Base-by-base conservation (phyloP, 2,113 vertebrate species). In the Bambusicola thoracicus region DNA sequence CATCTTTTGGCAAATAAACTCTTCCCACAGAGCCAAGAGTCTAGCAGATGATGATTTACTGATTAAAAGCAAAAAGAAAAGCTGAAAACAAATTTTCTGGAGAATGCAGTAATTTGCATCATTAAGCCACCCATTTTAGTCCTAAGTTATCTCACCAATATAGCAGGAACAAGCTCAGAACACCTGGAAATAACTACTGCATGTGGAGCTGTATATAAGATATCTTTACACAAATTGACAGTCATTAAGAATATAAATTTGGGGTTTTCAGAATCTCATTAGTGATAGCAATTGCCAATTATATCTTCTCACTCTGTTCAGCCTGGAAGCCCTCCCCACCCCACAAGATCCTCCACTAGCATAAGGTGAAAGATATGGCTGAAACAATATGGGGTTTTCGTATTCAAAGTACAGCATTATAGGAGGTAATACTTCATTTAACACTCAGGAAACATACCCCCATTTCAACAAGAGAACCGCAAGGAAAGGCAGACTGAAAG, bases 11-110 rank as follows among this genome's bases (percentile, higher is more conserved):
- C 94, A 95, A 93, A 55, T 61, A 59, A 34, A 74, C 63, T 77
- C 78, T 85, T 81, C 85, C 89, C 67, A 85, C 75, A 85, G 80
- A 96, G 93, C 87, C 93, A 97, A 92, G 56, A 94, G 53, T 79
- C 90, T 81, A 94, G 68, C 87, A 94, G 82, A 93, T 81, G 46
- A 65, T 41, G 73, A 95, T 95, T 95, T 94, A 91, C 83, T 91
- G 76, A 96, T 95, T 93, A 96, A 94, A 95, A 67, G 68, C 22
- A 96, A 94, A 96, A 96, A 81, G 65, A 90, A 61, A 96, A 89
- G 59, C 55, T 32, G 68, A 89, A 96, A 95, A 63, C 74, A 94
- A 81, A 58, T 94, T 92, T 94, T 89, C 87, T 90, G 82, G 68
- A 83, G 82, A 92, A 92, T n/a, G 55, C 38, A 70, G 29, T 86